Conservation (phyloP, 2,888 invertebrate genomes). For the Machimus atricapillus region DNA sequence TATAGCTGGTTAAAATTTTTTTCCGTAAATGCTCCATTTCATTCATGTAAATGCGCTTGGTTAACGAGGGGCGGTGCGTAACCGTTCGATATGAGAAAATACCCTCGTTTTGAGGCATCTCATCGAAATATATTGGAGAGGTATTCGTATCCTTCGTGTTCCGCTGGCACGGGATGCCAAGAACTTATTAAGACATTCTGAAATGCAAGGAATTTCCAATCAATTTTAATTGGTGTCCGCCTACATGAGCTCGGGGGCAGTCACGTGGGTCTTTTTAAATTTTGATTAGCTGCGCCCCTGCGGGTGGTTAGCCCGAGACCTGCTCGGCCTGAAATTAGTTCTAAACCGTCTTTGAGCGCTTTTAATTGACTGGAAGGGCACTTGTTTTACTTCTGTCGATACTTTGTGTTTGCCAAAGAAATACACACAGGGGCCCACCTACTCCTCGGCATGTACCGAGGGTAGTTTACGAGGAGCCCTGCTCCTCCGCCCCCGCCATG, state of each 20-base stretch:
- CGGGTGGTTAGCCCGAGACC: not conserved
- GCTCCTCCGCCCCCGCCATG: not conserved
- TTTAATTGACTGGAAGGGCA: not conserved
- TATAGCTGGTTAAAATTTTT: too few species aligned
- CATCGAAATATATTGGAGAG: not conserved
- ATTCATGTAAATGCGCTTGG: not conserved
- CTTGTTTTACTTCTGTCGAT: not conserved
- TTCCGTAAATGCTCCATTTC: too few species aligned
- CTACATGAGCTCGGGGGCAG: not conserved
- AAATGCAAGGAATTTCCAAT: slow-evolving; percentile 35
- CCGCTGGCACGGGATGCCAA: not conserved
- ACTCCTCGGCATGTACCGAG: not conserved
- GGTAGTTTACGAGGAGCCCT: not conserved
- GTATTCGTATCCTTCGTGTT: not conserved
- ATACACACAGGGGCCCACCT: not conserved
- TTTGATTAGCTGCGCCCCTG: not conserved
- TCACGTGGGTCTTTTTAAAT: slow-evolving; percentile 23
- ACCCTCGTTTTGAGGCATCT: not conserved
- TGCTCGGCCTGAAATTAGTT: not conserved
- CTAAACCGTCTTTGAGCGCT: not conserved
- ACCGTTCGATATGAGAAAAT: not conserved
- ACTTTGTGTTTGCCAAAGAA: not conserved
- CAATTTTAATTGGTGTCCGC: slow-evolving; percentile 37
- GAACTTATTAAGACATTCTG: slow-evolving; percentile 35
- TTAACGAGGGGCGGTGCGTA: not conserved